Conservation (phyloP, 2,113 vertebrate genomes). For the Boulengerochromis microlepis region DNA sequence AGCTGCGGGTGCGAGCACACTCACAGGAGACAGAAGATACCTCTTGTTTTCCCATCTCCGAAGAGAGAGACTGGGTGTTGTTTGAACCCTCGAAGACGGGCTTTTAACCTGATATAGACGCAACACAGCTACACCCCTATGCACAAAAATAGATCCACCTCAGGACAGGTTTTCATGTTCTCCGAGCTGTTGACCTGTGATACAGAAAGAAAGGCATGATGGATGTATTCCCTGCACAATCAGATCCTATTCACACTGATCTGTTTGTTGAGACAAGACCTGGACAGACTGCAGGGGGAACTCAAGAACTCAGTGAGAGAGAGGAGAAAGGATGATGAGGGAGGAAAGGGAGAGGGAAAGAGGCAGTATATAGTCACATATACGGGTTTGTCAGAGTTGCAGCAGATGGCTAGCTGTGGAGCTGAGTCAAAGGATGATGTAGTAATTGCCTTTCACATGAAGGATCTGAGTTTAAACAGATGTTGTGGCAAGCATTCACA, state of each 20-base stretch:
- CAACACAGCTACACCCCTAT: not conserved
- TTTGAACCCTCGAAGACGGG: constrained; percentile 20
- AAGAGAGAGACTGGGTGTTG: constrained; percentile 19
- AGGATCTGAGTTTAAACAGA: not conserved
- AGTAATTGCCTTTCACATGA: not conserved
- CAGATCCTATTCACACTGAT: constrained; percentile 1
- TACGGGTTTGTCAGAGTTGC: not conserved
- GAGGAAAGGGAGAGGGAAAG: not conserved
- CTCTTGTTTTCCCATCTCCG: constrained; percentile 20
- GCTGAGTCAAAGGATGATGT: not conserved
- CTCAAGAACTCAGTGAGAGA: not conserved
- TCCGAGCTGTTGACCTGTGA: constrained; percentile 25
- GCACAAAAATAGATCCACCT: not conserved
- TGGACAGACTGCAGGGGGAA: not conserved
- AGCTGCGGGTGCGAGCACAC: not conserved
- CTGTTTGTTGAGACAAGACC: constrained; percentile 20
- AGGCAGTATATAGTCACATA: not conserved
- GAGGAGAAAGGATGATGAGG: not conserved
- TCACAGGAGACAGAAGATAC: not conserved
- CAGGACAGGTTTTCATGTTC: constrained; percentile 22
- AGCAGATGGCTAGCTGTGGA: not conserved
- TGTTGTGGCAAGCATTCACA: not conserved
- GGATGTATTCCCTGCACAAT: constrained; percentile 17
- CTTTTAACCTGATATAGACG: constrained; percentile 2
- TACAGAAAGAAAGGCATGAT: constrained; percentile 6